Evolutionary conservation across 2,888 invertebrate genomes (phyloP), one percentile per base, ranked within the genome.

Genomic region (Lysandra bellargus): DNA sequence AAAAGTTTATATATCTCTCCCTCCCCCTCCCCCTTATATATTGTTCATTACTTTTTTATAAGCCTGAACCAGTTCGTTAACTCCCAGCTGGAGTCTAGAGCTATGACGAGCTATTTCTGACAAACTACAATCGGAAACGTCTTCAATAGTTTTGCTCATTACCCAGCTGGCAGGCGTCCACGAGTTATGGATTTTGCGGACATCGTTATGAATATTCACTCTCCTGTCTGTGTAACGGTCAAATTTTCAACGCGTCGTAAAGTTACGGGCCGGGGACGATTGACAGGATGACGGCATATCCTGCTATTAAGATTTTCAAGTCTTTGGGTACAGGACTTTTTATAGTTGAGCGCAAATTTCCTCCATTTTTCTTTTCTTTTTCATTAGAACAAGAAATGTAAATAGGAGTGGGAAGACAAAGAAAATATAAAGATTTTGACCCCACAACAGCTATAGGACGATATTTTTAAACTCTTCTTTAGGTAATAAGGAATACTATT

Each of bases 101-200:
- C 17, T 57, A 23, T 61, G 30, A 9, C 30, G 30, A 69, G 30
- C 30, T 73, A 73, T 73, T 73, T 14, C 73, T 73, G 40, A 40
- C 40, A n/a, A 73, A 40, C 40, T 40, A 73, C 73, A 73, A 73
- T 40, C 40, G 73, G 64, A 30, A 73, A 73, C 73, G 73, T 40
- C n/a, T 73, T 73, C 37, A 40, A 73, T 73, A n/a, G 73, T 73
- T 73, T 40, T n/a, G 73, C 40, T 73, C 73, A 73, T 73, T 73
- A 73, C n/a, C 5, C n/a, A 7, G 37, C 40, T 73, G 73, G 73
- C 73, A 73, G 64, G 73, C 73, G 73, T 37, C 40, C 73, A 40
- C 40, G 37, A 37, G 73, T 40, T 37, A 40, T 40, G 40, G 73
- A 73, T 73, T 37, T 40, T 40, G 17, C 17, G 40, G 40, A 73